Evolutionary conservation across 2,888 invertebrate species (phyloP).

Genomic region (Campopleginae sp.): DNA sequence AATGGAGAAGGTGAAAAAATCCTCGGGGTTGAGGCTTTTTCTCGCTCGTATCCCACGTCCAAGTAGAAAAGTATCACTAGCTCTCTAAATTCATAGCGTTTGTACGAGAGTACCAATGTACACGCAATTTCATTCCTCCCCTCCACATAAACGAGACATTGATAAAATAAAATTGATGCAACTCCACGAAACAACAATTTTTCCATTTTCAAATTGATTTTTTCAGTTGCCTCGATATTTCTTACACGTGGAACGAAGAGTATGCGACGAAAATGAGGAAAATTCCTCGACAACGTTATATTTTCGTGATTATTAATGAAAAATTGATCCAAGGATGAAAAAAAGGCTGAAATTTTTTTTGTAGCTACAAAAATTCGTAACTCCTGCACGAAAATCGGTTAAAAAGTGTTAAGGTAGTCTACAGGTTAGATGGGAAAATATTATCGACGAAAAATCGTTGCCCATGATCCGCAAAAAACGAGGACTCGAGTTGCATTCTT

Average conservation of each 20-base stretch:
- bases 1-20: not conserved
- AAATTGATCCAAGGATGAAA: constrained; percentile 24
- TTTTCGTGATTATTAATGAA: not conserved
- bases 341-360: constrained; percentile 28
- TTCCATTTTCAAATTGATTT: no score
- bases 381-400: not conserved
- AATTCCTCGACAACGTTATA: constrained; percentile 10
- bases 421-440: not conserved
- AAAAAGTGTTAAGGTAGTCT: constrained; percentile 19
- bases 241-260: constrained; percentile 8
- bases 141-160: constrained; percentile 37
- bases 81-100: constrained; percentile 51
- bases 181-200: not conserved
- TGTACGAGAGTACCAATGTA: constrained; percentile 40
- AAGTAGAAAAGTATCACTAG: constrained; percentile 29
- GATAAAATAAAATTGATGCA: constrained; percentile 32
- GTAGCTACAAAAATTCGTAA: constrained; percentile 3
- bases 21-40: constrained; percentile 9
- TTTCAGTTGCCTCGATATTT: constrained; percentile 1
- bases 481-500: not conserved
- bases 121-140: constrained; percentile 37
- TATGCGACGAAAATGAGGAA: constrained; percentile 50
- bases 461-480: constrained; percentile 3
- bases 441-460: not conserved
- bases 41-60: constrained; percentile 20